Evolutionary conservation across 2,888 invertebrate genomes (phyloP), one percentile per base, ranked within the genome.

Genomic region (Sicus ferrugineus): DNA sequence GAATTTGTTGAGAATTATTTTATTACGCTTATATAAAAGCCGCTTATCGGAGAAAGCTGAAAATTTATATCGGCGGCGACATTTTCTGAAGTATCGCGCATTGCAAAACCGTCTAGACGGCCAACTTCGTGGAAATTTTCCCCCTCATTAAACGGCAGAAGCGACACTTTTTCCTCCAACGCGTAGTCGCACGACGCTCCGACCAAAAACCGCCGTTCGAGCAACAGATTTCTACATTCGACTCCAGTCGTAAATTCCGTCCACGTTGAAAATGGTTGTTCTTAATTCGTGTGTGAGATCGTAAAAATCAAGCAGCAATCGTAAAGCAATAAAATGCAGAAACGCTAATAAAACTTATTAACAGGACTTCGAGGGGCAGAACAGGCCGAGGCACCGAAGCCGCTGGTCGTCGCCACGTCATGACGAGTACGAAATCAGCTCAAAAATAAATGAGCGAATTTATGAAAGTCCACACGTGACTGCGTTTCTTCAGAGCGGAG

Each of bases 381-480:
- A 48, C 21, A 14, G 19, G 46, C n/a, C n/a, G 54, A 23, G 28
- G 28, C 54, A 3, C n/a, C 23, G 26, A 26, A 14, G 26, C 26
- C 23, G 54, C 16, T 28, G 31, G 69, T 77, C 74, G 11, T 30
- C n/a, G 1, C 75, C 79, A n/a, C n/a, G 68, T 80, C 80, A 38
- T 77, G 77, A 16, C 26, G 54, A 28, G 14, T 54, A 14, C 28
- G 5, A 28, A 2, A 28, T 21, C 28, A 11, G 14, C 2, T 6
- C 26, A 3, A 28, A 28, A 54, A 54, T 54, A 23, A 23, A 54
- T 26, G 54, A 23, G 23, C 7, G 9, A 54, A 54, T 54, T 54
- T 54, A 26, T 54, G 26, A 54, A 54, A 16, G 54, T 26, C 54
- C 54, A 28, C n/a, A n/a, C n/a, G n/a, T 54, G 54, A 54, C 54